phyloP scores from a whole-genome alignment of 2,113 vertebrate genomes.

The Brachyhypopomus occidentalis region DNA sequence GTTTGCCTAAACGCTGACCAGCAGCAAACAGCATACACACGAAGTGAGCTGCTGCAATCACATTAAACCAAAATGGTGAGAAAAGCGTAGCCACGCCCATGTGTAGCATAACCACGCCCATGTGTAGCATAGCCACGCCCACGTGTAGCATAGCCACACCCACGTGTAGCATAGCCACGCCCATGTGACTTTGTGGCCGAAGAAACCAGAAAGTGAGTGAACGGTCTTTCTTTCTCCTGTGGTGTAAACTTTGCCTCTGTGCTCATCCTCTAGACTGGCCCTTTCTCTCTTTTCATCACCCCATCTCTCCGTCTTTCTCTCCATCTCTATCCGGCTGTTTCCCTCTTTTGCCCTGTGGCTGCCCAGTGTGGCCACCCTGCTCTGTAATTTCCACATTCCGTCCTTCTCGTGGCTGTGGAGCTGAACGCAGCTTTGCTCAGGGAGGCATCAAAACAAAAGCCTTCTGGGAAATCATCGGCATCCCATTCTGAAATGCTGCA shows the following conservation, averaged over 20 bases:
- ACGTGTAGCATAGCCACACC: too few relatives aligned
- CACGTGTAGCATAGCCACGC: too few relatives aligned
- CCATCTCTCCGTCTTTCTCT: background rate
- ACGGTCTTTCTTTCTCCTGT: constrained; percentile 33
- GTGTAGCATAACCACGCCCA: background rate
- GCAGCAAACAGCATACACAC: background rate
- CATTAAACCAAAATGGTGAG: background rate
- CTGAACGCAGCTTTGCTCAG: background rate
- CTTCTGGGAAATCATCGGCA: background rate
- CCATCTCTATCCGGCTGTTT: constrained; percentile 24
- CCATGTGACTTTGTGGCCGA: background rate
- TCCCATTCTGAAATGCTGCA: background rate
- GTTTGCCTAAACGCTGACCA: background rate
- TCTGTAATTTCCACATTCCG: constrained; percentile 74
- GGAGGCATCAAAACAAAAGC: constrained; percentile 19
- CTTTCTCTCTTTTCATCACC: constrained; percentile 15
- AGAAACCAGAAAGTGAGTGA: background rate
- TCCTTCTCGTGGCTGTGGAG: constrained; percentile 55
- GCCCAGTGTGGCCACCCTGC: constrained; percentile 34
- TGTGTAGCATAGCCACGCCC: background rate
- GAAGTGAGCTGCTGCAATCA: background rate
- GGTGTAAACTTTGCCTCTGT: constrained; percentile 63
- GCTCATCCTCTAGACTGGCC: constrained; percentile 67
- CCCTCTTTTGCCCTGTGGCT: constrained; percentile 47
- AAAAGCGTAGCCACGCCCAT: background rate